Conservation (phyloP, 2,113 vertebrate genomes). For the Shinisaurus crocodilurus region DNA sequence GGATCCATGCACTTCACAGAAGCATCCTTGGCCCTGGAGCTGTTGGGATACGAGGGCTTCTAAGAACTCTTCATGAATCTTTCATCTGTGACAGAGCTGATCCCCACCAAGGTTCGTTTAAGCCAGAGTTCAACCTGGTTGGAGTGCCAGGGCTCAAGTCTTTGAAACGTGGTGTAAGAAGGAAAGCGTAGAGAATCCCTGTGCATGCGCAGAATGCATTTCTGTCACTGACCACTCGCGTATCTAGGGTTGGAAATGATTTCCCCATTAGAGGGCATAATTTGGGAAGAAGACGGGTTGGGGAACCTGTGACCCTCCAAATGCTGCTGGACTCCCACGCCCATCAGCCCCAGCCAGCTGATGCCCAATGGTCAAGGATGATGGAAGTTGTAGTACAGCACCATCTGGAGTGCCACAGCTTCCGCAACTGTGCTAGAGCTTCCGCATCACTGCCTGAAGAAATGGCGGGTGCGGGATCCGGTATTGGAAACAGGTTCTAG, state of each 20-base stretch:
- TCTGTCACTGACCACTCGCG: background rate
- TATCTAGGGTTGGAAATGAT: background rate
- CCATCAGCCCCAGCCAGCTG: no score
- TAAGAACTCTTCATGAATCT: background rate
- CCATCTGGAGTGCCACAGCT: no score
- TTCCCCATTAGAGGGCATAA: background rate
- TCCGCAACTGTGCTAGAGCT: background rate
- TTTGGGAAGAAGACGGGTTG: no score
- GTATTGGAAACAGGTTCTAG: background rate
- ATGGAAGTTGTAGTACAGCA: no score
- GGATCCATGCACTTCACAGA: background rate
- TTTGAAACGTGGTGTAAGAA: no score
- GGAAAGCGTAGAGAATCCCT: background rate
- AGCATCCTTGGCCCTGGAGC: rapidly evolving
- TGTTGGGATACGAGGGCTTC: background rate
- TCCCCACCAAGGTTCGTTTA: no score
- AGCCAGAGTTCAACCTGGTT: background rate
- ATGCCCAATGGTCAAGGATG: no score
- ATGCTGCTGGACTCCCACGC: no score
- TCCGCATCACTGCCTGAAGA: background rate
- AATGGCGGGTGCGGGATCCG: background rate
- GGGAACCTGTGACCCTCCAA: no score
- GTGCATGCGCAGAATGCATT: background rate
- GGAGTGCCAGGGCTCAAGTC: background rate
- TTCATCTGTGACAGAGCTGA: background rate